Conservation (phyloP, 2,113 vertebrate genomes). For the Neopipo cinnamomea region DNA sequence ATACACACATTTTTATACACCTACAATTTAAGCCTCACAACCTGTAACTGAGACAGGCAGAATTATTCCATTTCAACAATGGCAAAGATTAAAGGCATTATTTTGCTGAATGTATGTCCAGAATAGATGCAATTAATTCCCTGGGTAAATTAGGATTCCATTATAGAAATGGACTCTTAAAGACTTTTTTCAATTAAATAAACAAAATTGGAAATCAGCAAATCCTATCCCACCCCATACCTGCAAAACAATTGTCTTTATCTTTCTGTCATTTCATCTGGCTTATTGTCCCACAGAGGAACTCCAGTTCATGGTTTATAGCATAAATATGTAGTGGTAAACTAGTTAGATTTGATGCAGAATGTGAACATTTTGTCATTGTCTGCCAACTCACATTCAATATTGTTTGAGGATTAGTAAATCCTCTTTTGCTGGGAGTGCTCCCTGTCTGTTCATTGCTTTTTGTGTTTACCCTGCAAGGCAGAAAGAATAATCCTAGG, state of each 20-base stretch:
- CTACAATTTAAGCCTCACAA: not conserved
- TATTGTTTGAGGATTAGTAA: not conserved
- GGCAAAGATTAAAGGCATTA: not conserved
- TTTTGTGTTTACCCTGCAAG: conserved; percentile 7
- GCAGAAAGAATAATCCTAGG: not conserved
- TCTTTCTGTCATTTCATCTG: not conserved
- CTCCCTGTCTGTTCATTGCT: not conserved
- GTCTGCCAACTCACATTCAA: not conserved
- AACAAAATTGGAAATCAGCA: not conserved
- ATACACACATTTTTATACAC: not conserved
- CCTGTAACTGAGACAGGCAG: not conserved
- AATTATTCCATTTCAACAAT: not conserved
- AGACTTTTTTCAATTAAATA: not conserved
- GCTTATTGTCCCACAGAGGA: not conserved
- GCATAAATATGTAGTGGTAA: not conserved
- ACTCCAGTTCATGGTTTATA: not conserved
- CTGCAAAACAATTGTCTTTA: not conserved
- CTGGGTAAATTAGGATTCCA: not conserved
- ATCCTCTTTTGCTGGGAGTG: not conserved
- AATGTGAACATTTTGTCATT: not conserved
- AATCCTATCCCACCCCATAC: not conserved
- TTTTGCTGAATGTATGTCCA: not conserved
- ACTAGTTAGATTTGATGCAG: not conserved
- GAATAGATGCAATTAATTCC: not conserved
- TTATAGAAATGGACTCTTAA: not conserved